A percentile compares a stretch with the other conserved stretches of the same genome.
phyloP scores from a whole-genome alignment of 2,113 vertebrate genomes.

The Apodemus speciosus region DNA sequence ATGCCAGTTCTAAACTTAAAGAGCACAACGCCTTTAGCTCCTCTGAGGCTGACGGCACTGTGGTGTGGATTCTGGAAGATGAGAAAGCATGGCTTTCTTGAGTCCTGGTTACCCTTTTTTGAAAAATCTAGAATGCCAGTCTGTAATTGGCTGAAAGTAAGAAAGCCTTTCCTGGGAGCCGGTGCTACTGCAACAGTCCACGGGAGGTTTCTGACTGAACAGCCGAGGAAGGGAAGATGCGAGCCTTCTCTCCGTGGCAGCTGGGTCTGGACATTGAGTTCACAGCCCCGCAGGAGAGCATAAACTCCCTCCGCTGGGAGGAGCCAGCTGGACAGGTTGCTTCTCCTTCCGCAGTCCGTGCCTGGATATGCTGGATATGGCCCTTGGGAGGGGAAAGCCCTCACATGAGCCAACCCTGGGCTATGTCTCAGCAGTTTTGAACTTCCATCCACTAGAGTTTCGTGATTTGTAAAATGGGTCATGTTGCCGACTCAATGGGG shows the following conservation, averaged over 20 bases:
- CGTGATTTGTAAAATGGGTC: slow-evolving; percentile 21
- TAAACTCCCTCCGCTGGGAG: neutral
- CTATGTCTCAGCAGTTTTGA: slow-evolving; percentile 1
- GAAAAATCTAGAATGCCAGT: neutral
- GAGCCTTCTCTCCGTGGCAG: neutral
- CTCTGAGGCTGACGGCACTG: neutral
- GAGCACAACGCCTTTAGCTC: neutral
- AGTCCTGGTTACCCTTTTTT: neutral
- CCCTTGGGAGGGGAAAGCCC: neutral
- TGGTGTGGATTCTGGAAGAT: neutral
- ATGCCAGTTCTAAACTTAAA: neutral
- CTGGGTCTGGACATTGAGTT: neutral
- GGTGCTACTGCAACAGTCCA: neutral
- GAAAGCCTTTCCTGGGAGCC: neutral
- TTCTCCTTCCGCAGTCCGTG: neutral
- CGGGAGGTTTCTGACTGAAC: slow-evolving; percentile 2
- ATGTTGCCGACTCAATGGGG: neutral
- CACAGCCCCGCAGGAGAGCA: neutral
- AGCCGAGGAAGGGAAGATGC: neutral
- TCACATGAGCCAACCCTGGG: neutral
- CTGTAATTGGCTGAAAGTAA: slow-evolving; percentile 37
- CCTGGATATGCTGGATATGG: neutral
- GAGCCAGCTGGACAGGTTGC: neutral
- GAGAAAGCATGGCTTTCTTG: slow-evolving; percentile 4
- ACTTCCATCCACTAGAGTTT: neutral